Evolutionary conservation across 2,797 vertebrate species (phyloP).

Genomic region (Sebastes nivosus): DNA sequence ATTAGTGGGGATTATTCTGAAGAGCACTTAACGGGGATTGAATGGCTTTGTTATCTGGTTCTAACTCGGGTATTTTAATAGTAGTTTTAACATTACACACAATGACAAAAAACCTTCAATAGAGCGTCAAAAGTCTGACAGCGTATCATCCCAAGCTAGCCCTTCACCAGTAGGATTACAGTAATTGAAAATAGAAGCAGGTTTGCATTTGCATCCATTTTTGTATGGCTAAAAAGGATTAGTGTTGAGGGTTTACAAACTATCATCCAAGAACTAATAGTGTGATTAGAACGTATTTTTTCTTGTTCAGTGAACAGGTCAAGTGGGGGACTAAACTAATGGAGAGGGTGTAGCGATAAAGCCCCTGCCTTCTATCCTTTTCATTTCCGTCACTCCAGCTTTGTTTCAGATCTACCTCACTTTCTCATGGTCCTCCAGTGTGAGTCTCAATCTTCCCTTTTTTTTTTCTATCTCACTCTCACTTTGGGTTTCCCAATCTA

Average conservation of each 20-base stretch:
- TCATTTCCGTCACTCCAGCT: slow-evolving; percentile 27
- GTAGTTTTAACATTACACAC: slow-evolving; percentile 25
- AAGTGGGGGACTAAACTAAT: slow-evolving; percentile 43
- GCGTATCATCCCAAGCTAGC: slow-evolving; percentile 30
- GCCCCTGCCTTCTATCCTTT: slow-evolving; percentile 35
- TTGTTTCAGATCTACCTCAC: slow-evolving; percentile 35
- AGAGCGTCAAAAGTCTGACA: slow-evolving; percentile 34
- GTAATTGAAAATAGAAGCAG: slow-evolving; percentile 55
- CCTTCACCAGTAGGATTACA: slow-evolving; percentile 48
- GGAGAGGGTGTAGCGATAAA: slow-evolving; percentile 14
- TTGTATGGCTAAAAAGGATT: slow-evolving; percentile 45
- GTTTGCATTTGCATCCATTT: slow-evolving; percentile 29
- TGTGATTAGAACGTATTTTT: slow-evolving; percentile 33
- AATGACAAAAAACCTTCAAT: slow-evolving; percentile 31
- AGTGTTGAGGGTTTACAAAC: slow-evolving; percentile 37
- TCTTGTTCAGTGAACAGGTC: slow-evolving; percentile 47
- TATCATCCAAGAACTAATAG: slow-evolving; percentile 32
- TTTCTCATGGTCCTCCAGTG: slow-evolving; percentile 11
- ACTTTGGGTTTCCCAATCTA: slow-evolving; percentile 1
- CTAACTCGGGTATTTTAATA: slow-evolving; percentile 11
- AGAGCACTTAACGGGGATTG: neutral
- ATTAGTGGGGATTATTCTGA: slow-evolving; percentile 7
- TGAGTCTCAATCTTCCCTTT: slow-evolving; percentile 6
- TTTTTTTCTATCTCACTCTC: neutral
- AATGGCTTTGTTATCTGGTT: slow-evolving; percentile 16